A percentile compares a stretch with the other conserved stretches of the same genome.
phyloP scores from a whole-genome alignment of 2,888 invertebrate genomes.

The Amaurobius ferox region DNA sequence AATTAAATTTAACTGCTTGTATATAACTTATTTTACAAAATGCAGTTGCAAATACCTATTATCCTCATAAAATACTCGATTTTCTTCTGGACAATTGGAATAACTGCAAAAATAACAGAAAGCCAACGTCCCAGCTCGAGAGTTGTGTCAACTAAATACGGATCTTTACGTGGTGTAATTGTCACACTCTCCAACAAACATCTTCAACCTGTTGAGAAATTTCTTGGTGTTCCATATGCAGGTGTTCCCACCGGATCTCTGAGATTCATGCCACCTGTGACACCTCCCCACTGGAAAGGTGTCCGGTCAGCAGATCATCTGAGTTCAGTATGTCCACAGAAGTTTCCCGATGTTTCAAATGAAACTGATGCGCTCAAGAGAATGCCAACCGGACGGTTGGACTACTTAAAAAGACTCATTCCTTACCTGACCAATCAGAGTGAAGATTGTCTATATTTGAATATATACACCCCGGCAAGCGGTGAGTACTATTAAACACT shows the following conservation, averaged over 20 bases:
- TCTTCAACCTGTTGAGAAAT: slow-evolving; percentile 77
- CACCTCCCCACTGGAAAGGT: slow-evolving; percentile 78
- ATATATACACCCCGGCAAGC: slow-evolving; percentile 95
- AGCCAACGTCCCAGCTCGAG: slow-evolving; percentile 81
- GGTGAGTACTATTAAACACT: slow-evolving; percentile 84
- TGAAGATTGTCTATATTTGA: slow-evolving; percentile 97
- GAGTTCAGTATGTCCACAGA: slow-evolving; percentile 79
- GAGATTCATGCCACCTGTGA: slow-evolving; percentile 79
- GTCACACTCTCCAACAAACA: slow-evolving; percentile 52
- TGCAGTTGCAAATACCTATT: no score
- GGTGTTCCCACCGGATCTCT: slow-evolving; percentile 77
- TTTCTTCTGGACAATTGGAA: background rate
- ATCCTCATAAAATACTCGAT: no score
- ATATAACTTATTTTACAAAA: no score
- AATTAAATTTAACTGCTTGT: no score
- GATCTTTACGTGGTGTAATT: slow-evolving; percentile 84
- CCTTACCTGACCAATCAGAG: slow-evolving; percentile 88
- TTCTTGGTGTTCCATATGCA: slow-evolving; percentile 78
- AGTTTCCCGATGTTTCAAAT: slow-evolving; percentile 75
- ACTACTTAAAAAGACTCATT: slow-evolving; percentile 77
- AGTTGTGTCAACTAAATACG: slow-evolving; percentile 91
- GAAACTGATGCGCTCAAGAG: slow-evolving; percentile 75
- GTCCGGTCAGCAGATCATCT: slow-evolving; percentile 75
- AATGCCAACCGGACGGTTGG: slow-evolving; percentile 77
- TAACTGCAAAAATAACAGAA: background rate